Evolutionary conservation across 2,113 vertebrate genomes (phyloP), one percentile per base, ranked within the genome.

Genomic region (Erpornis zantholeuca): DNA sequence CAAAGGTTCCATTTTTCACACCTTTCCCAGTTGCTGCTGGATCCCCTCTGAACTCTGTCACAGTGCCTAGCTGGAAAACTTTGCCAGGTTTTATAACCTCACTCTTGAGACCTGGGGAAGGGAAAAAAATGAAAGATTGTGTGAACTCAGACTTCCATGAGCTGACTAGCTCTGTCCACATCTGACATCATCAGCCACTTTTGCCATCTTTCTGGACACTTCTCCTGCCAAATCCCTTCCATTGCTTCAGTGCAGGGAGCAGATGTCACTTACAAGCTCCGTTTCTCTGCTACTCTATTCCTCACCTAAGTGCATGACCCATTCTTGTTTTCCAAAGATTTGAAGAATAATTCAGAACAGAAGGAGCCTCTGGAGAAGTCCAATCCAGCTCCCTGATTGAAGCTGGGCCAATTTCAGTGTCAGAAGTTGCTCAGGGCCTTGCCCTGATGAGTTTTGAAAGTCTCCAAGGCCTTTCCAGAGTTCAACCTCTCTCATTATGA

Each of bases 1-100:
- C 66, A 91, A 49, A 87, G 82, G 89, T 90, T 93, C 8, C 70
- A 57, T 77, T 90, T 94, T 85, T 92, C 73, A 96, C 87, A 91
- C 90, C 78, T 97, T 94, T 94, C 78, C 54, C 66, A 79, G 42
- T 57, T 56, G 78, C 77, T 92, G 77, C 61, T 92, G 52, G 45
- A 57, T 54, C 42, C 40, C 38, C 57, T 84, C 40, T 69, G 86
- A 96, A 91, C 59, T 87, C 66, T 92, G 91, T 84, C 94, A 82
- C 84, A 78, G 9, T 6, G 50, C 23, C 50, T 73, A 35, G 16
- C 29, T 92, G 59, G 66, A 94, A 91, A 90, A 77, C 8, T 45
- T 80, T 38, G 42, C 53, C 78, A 88, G 66, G 42, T 94, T 95
- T 73, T 45, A 13, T 56, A 90, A 80, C 50, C 17, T 84, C 40